A percentile compares a stretch with the other conserved stretches of the same genome.
Evolutionary conservation across 2,888 invertebrate species (phyloP).

Genomic region (Cetonia aurata): DNA sequence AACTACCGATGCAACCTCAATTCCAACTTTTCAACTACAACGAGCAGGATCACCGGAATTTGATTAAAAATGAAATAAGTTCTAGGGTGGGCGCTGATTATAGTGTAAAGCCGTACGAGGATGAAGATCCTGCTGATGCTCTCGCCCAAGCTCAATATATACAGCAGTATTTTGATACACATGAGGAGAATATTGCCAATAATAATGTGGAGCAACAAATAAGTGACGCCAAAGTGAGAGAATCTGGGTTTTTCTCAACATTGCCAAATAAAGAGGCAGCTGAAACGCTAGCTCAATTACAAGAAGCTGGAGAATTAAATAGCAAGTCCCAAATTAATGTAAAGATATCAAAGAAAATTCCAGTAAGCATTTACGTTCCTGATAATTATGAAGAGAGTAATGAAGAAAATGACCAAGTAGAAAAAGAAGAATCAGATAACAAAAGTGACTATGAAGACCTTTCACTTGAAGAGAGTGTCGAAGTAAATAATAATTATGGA

Average conservation of each 20-base stretch:
- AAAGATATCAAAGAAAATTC: constrained; percentile 64
- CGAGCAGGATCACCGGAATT: constrained; percentile 60
- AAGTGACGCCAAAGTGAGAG: constrained; percentile 49
- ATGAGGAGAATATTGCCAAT: constrained; percentile 50
- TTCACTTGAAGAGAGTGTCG: constrained; percentile 17
- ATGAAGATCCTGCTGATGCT: constrained; percentile 54
- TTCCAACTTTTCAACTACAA: constrained; percentile 68
- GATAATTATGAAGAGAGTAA: constrained; percentile 56
- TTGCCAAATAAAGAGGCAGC: constrained; percentile 75
- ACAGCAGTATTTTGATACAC: constrained; percentile 58
- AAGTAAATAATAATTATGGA: constrained; percentile 6
- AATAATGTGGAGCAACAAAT: constrained; percentile 57
- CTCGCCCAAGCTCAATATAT: constrained; percentile 57
- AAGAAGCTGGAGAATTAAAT: constrained; percentile 70
- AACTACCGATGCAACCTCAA: constrained; percentile 60
- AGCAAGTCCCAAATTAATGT: constrained; percentile 61
- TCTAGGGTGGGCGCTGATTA: constrained; percentile 60
- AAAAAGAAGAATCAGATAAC: constrained; percentile 16
- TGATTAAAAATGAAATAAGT: constrained; percentile 55
- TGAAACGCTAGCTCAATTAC: constrained; percentile 72
- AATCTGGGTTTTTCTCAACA: constrained; percentile 38
- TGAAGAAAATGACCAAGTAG: constrained; percentile 27
- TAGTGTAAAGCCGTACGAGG: constrained; percentile 52
- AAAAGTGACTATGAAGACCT: constrained; percentile 21
- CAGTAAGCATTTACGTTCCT: constrained; percentile 70